Percentiles rank a stretch among this genome's conserved stretches.
phyloP scores from a whole-genome alignment of 2,113 vertebrate genomes.

The Recurvirostra avosetta region DNA sequence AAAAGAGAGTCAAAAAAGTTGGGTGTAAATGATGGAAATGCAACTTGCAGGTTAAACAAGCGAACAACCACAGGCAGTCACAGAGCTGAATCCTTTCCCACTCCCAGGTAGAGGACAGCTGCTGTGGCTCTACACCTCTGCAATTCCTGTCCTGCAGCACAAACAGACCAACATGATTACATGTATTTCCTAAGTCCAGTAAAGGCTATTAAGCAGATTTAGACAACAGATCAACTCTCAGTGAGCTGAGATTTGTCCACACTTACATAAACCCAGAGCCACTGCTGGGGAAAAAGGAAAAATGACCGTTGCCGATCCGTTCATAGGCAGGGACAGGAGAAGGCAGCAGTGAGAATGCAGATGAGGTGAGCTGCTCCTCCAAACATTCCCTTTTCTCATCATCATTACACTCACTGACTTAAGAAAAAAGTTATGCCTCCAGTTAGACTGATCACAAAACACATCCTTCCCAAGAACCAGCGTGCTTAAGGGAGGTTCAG shows the following conservation, averaged over 20 bases:
- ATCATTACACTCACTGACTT: background rate
- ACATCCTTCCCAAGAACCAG: background rate
- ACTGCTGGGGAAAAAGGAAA: background rate
- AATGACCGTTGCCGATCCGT: background rate
- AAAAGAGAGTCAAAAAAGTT: background rate
- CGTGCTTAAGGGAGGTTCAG: background rate
- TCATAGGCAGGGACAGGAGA: background rate
- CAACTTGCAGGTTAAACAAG: background rate
- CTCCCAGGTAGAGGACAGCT: background rate
- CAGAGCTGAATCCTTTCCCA: background rate
- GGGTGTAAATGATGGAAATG: background rate
- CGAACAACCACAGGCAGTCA: rapidly evolving
- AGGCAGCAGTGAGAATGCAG: background rate
- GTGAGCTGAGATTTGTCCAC: background rate
- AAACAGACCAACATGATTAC: background rate
- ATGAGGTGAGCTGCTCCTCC: background rate
- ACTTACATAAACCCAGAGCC: background rate
- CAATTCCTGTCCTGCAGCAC: background rate
- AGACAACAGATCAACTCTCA: background rate
- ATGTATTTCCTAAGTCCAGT: background rate
- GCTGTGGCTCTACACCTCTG: background rate
- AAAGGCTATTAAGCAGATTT: background rate
- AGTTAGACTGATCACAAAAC: background rate
- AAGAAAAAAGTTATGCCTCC: background rate
- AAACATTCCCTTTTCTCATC: background rate